These are phyloP conservation scores for Anarhynchus alexandrinus DNA, from an alignment of 2,113 vertebrate genomes.

Conservation along the genomic window DNA sequence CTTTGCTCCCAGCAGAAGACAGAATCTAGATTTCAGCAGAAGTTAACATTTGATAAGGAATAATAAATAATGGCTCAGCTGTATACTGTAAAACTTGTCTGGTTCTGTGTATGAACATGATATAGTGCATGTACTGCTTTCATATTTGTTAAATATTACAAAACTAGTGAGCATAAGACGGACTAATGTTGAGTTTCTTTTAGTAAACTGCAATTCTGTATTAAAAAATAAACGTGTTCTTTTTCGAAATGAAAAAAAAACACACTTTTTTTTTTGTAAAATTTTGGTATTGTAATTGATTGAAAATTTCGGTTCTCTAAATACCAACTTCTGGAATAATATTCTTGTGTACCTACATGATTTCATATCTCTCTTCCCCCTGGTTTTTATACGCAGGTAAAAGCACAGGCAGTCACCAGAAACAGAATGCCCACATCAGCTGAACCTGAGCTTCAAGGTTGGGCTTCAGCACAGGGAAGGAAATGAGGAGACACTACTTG, in stretches of 20 bases:
- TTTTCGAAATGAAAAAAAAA: not conserved
- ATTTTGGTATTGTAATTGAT: not conserved
- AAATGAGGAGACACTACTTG: too few species aligned
- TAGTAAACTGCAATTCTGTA: not conserved
- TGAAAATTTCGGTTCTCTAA: not conserved
- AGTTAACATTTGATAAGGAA: not conserved
- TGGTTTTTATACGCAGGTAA: not conserved
- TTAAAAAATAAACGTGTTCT: not conserved
- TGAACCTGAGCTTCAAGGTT: too few species aligned
- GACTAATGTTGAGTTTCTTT: not conserved
- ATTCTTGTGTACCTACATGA: not conserved
- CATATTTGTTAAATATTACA: not conserved
- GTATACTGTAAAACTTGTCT: not conserved
- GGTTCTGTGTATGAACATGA: not conserved
- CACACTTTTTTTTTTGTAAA: not conserved
- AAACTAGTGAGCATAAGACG: not conserved
- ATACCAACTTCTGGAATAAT: not conserved
- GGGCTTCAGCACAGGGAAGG: too few species aligned
- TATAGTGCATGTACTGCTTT: not conserved
- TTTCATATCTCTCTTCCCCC: not conserved
- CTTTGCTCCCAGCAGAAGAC: not conserved
- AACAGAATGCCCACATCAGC: too few species aligned
- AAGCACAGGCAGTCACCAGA: not conserved
- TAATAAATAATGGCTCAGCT: not conserved
- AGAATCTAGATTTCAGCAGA: not conserved